These are phyloP conservation scores for Scomberomorus guttatus DNA, from an alignment of 2,797 vertebrate genomes.

Conservation along the genomic window DNA sequence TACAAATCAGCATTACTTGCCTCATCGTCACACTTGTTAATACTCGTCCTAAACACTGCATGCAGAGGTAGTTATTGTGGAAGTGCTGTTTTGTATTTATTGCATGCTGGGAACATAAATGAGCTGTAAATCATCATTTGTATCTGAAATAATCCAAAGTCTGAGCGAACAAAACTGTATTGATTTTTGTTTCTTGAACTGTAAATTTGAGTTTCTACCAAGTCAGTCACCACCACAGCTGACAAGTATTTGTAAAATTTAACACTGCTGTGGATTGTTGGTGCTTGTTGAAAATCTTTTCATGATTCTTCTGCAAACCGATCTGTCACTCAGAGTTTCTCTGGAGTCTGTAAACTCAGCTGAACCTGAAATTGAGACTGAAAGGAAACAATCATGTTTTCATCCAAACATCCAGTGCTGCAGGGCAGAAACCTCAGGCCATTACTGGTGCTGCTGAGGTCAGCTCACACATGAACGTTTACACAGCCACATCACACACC, in stretches of 20 bases:
- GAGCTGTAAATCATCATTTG: not conserved
- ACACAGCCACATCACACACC: not conserved
- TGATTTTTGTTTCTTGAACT: not conserved
- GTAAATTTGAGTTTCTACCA: not conserved
- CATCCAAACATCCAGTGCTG: slow-evolving; percentile 23
- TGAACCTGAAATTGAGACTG: slow-evolving; percentile 25
- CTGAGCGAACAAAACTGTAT: not conserved
- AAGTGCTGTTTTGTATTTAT: not conserved
- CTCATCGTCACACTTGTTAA: slow-evolving; percentile 2
- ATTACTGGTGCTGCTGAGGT: slow-evolving; percentile 12
- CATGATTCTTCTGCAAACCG: not conserved
- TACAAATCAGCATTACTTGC: slow-evolving; percentile 55
- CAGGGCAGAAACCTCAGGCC: slow-evolving; percentile 29
- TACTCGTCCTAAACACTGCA: not conserved
- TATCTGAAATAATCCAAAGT: not conserved
- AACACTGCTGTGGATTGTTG: not conserved
- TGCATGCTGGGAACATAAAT: not conserved
- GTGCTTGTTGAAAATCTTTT: not conserved
- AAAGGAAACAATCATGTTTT: slow-evolving; percentile 20
- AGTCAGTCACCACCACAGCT: not conserved
- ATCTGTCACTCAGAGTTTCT: not conserved
- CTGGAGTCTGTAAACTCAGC: not conserved
- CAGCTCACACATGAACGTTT: not conserved
- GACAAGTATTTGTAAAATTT: not conserved
- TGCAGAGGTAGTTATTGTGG: not conserved